Percentiles rank a stretch among this genome's conserved stretches.
These are phyloP conservation scores for Cydia fagiglandana DNA, from an alignment of 1,140 invertebrate species.

Conservation along the genomic window DNA sequence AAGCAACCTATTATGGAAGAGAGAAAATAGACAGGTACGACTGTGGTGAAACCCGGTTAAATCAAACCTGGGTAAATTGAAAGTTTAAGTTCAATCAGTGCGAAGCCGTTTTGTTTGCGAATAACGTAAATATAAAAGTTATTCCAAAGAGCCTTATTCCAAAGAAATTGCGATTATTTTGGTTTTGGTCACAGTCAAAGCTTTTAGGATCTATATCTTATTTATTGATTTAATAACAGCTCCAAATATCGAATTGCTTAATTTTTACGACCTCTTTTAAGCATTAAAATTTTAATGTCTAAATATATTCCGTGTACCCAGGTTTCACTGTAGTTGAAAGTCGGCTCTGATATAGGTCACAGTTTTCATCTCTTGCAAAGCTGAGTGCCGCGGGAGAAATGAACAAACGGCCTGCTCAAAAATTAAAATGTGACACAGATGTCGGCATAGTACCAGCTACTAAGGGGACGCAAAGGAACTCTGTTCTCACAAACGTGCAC, in stretches of 20 bases:
- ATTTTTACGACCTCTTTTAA: background rate
- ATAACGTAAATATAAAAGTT: background rate
- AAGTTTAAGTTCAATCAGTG: too few relatives aligned
- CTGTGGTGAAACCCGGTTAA: background rate
- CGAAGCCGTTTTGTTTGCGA: background rate
- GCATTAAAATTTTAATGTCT: background rate
- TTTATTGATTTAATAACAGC: too few relatives aligned
- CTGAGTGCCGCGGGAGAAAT: slow-evolving; percentile 21
- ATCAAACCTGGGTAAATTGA: background rate
- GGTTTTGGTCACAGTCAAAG: too few relatives aligned
- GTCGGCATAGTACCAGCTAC: background rate
- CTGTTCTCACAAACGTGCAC: background rate
- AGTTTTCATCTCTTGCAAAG: slow-evolving; percentile 25
- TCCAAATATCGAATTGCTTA: background rate
- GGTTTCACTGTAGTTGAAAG: background rate
- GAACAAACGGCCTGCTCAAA: slow-evolving; percentile 13
- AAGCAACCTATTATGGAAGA: slow-evolving; percentile 18
- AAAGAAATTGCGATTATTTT: too few relatives aligned
- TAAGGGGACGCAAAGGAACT: background rate
- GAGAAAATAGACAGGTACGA: background rate
- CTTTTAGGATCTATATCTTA: too few relatives aligned
- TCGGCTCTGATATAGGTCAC: slow-evolving; percentile 18
- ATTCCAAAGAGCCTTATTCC: too few relatives aligned
- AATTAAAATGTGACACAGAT: slow-evolving; percentile 30
- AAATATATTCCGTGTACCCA: background rate